Evolutionary conservation across 2,113 vertebrate genomes (phyloP), one percentile per base, ranked within the genome.

Genomic region (Myiozetetes cayanensis): DNA sequence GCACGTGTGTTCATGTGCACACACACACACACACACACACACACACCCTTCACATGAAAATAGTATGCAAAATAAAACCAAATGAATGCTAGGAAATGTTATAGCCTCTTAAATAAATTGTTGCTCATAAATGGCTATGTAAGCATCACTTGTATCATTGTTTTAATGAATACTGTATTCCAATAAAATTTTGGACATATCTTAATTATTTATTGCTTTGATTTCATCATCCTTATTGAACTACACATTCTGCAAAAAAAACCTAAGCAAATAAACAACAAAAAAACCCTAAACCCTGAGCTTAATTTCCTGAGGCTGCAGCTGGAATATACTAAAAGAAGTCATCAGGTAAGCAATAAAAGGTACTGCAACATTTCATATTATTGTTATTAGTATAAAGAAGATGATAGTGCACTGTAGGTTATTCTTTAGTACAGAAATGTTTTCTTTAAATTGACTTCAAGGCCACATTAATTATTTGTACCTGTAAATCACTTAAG

Each of bases 251-350:
- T 66, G 20, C 0, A 65, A 58, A 70, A 53, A 55, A 71, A 6
- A 15, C 22, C 35, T 23, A 33, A 24, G 6, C 3, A 30, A 81
- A 49, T 5, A 39, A 47, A 23, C 5, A 63, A 41, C 8, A 14
- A 6, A 15, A 56, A 49, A 10, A 2, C 0, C 37, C 0, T 23
- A 89, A n/a, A 75, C 2, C 4, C 17, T 44, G 35, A 66, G 9
- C 21, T 86, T 92, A 14, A 28, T 71, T 74, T 73, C 21, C 21
- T 63, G 12, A 7, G 30, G 46, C 25, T 81, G 44, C 31, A 50
- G 31, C 44, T 37, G 43, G 27, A 75, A 91, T 41, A 81, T 4
- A 56, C 79, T 37, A 68, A 12, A 89, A 75, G 28, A 67, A 75
- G 14, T 63, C 14, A 63, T 72, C 35, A 72, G 35, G 12, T 71